Conservation (phyloP, 2,113 vertebrate species). For the Proterorhinus semilunaris region DNA sequence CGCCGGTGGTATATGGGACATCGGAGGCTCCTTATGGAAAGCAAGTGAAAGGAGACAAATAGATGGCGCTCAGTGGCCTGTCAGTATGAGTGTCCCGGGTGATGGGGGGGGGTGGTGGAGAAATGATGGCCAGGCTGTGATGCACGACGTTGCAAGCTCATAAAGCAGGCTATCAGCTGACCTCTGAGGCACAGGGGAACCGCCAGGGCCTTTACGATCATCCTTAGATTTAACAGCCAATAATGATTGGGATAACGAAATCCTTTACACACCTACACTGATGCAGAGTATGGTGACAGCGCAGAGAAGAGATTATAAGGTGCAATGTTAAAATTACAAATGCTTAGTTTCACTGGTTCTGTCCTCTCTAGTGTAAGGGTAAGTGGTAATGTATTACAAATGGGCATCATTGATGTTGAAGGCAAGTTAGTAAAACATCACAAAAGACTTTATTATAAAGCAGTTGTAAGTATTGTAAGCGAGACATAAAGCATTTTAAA, state of each 20-base stretch:
- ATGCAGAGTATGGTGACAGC: constrained; percentile 54
- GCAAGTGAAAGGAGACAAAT: constrained; percentile 85
- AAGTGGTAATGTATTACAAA: no score
- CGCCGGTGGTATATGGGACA: constrained; percentile 80
- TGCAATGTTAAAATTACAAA: constrained; percentile 9
- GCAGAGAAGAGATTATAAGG: constrained; percentile 37
- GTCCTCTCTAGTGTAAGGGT: no score
- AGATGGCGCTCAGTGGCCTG: constrained; percentile 80
- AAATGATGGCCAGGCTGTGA: constrained; percentile 72
- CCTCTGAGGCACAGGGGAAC: constrained; percentile 83
- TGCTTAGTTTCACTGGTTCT: no score
- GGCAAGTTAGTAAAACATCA: no score
- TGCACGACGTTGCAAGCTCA: constrained; percentile 86
- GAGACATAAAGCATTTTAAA: no score
- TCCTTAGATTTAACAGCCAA: constrained; percentile 84
- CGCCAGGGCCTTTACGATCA: constrained; percentile 82
- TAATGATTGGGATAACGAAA: constrained; percentile 83
- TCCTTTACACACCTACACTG: constrained; percentile 72
- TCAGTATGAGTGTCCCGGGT: constrained; percentile 75
- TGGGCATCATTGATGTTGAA: no score
- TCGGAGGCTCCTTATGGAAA: constrained; percentile 78
- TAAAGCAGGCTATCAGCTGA: constrained; percentile 86
- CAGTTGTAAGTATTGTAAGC: no score
- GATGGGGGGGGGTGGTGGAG: constrained; percentile 41
- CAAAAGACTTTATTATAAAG: no score